Evolutionary conservation across 2,797 vertebrate genomes (phyloP).

Genomic region (Antrozous pallidus): DNA sequence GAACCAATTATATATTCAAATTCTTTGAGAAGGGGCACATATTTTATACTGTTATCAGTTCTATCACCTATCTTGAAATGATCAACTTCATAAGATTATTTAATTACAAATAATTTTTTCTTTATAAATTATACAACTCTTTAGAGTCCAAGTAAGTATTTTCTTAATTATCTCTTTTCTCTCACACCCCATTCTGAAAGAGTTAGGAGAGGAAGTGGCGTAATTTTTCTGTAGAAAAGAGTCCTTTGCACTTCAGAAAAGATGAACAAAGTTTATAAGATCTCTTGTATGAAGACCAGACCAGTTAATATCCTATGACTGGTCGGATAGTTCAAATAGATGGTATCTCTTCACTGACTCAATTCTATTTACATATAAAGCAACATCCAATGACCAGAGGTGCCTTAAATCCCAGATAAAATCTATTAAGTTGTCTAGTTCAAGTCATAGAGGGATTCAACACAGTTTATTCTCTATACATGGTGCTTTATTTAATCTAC

Average conservation of each 20-base stretch:
- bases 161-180: not conserved
- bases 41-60: not conserved
- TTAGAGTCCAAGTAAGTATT: not conserved
- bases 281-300: not conserved
- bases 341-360: not conserved
- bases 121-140: not conserved
- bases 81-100: not conserved
- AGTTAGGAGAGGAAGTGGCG: not conserved
- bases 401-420: not conserved
- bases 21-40: not conserved
- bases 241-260: not conserved
- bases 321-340: not conserved
- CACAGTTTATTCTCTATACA: not conserved
- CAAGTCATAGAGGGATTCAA: not conserved
- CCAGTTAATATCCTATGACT: not conserved
- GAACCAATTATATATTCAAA: not conserved
- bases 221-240: not conserved
- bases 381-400: not conserved
- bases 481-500: not conserved
- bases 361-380: not conserved
- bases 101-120: not conserved
- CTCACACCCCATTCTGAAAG: not conserved
- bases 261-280: not conserved
- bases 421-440: not conserved
- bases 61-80: not conserved